phyloP scores from a whole-genome alignment of 2,888 invertebrate species.

The Parnassius mnemosyne region DNA sequence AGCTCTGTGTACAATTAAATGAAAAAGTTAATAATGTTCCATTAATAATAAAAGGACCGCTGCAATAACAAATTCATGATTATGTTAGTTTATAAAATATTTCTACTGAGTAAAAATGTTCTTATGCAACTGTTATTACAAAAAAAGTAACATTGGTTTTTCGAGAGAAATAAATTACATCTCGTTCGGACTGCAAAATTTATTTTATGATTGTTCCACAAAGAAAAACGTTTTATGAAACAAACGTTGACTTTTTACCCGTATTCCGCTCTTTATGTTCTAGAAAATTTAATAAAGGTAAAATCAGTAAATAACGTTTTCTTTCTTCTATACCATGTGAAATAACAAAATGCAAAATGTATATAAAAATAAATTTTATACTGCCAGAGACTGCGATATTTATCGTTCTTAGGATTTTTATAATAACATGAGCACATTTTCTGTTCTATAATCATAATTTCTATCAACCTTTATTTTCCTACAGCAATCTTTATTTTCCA shows the following conservation, averaged over 20 bases:
- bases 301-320: slow-evolving; percentile 19
- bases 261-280: slow-evolving; percentile 10
- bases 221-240: slow-evolving; percentile 15
- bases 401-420: background rate
- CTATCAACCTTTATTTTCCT: too few relatives aligned
- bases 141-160: too few relatives aligned
- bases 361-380: background rate
- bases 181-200: slow-evolving; percentile 2
- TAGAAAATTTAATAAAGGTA: slow-evolving; percentile 23
- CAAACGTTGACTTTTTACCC: slow-evolving; percentile 12
- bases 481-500: too few relatives aligned
- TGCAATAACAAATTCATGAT: too few relatives aligned
- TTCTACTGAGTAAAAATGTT: too few relatives aligned
- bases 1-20: too few relatives aligned
- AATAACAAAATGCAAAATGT: background rate
- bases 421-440: too few relatives aligned
- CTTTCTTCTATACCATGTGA: slow-evolving; percentile 9
- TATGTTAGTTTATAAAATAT: too few relatives aligned
- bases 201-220: slow-evolving; percentile 19
- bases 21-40: too few relatives aligned
- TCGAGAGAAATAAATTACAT: background rate
- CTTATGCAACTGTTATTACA: too few relatives aligned
- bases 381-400: background rate
- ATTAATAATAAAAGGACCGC: too few relatives aligned
- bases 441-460: too few relatives aligned